phyloP scores from a whole-genome alignment of 2,888 invertebrate genomes.

The Caenorhabditis wallacei region DNA sequence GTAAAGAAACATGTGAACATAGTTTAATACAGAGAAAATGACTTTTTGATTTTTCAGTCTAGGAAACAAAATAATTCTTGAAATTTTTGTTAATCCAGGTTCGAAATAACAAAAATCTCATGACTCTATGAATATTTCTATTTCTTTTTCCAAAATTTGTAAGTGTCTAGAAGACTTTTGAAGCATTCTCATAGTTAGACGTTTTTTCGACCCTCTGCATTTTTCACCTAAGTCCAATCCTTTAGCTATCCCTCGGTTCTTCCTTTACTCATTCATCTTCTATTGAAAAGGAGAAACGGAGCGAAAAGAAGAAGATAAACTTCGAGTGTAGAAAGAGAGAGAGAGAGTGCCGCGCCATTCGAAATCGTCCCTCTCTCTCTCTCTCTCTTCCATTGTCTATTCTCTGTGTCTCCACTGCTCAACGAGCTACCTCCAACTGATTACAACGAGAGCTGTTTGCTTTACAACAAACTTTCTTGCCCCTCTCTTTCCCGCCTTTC shows the following conservation, averaged over 20 bases:
- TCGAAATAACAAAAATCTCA: too few relatives aligned
- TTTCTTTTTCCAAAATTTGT: too few relatives aligned
- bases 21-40: too few relatives aligned
- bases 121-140: too few relatives aligned
- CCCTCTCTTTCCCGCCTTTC: conserved; percentile 32
- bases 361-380: conserved; percentile 15
- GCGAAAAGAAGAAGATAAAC: conserved; percentile 50
- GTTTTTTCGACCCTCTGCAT: too few relatives aligned
- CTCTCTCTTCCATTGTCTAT: conserved; percentile 9
- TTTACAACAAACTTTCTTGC: conserved; percentile 60
- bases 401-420: conserved; percentile 21
- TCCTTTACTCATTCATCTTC: conserved; percentile 11
- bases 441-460: conserved; percentile 64
- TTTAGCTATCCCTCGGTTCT: conserved; percentile 17
- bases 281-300: conserved; percentile 33
- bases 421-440: conserved; percentile 45
- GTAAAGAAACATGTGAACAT: too few relatives aligned
- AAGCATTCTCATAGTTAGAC: too few relatives aligned
- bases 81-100: too few relatives aligned
- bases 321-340: conserved; percentile 41
- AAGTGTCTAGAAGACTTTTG: too few relatives aligned
- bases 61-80: too few relatives aligned
- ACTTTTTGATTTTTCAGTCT: too few relatives aligned
- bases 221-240: conserved; percentile 23
- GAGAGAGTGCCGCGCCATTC: conserved; percentile 39